These are phyloP conservation scores for Zophobas atratus DNA, from an alignment of 1,140 invertebrate species.

Conservation along the genomic window DNA sequence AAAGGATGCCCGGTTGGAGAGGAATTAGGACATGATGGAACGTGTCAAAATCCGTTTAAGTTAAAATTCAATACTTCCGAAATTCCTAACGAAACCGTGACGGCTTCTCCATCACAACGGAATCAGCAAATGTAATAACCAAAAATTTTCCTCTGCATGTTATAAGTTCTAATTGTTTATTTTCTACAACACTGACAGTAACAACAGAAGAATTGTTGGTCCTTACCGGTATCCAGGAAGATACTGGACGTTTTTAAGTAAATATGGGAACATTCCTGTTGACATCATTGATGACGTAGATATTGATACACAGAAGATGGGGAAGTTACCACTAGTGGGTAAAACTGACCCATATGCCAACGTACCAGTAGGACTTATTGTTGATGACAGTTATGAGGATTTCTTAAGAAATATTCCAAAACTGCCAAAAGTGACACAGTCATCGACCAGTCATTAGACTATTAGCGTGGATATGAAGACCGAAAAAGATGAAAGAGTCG, in stretches of 20 bases:
- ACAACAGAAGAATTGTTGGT: neutral
- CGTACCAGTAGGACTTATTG: slow-evolving; percentile 22
- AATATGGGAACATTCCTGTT: slow-evolving; percentile 13
- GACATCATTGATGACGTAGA: slow-evolving; percentile 28
- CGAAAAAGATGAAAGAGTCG: neutral
- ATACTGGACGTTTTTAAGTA: neutral
- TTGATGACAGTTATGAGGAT: slow-evolving; percentile 15
- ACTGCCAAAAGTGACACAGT: slow-evolving; percentile 3
- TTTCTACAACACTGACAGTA: neutral
- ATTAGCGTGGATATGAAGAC: neutral
- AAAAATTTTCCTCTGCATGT: no score
- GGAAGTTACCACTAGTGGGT: neutral
- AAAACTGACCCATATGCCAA: slow-evolving; percentile 19
- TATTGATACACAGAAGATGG: neutral
- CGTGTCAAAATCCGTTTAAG: no score
- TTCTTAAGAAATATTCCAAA: slow-evolving; percentile 13
- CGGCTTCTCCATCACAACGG: no score
- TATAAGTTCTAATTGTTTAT: no score
- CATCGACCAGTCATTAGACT: slow-evolving; percentile 6
- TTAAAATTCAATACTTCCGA: no score
- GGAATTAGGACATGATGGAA: no score
- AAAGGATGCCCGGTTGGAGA: no score
- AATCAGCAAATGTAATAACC: no score
- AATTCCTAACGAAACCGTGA: no score
- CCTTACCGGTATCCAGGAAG: neutral